Evolutionary conservation across 2,888 invertebrate species (phyloP), one percentile per base, ranked within the genome.

Genomic region (Acheta domesticus): DNA sequence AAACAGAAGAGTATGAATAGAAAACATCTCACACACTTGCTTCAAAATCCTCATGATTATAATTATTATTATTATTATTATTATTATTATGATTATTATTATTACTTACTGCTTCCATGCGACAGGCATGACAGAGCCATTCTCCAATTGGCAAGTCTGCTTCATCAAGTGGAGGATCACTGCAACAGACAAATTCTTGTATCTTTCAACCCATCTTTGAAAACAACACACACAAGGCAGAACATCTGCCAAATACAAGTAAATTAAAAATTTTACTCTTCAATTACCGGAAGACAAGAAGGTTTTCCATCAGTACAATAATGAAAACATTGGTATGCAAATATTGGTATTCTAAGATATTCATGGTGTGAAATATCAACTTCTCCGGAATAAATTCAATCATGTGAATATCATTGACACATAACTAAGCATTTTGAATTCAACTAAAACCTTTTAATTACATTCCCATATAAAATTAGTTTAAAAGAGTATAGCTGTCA

Each of bases 101-200:
- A 23, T 73, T 76, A 79, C 83, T 82, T 80, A 83, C 83, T 75
- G 81, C 82, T 62, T 81, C 62, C 23, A 83, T 78, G 77, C 81
- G 82, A 86, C 98, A 98, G 83, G 93, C 92, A 83, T 95, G 94
- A 85, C 98, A 98, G 82, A 96, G 87, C 97, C 97, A 98, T 86
- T 96, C 93, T 0, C 97, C 97, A 77, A 91, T 90, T 0, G 98
- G 98, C 83, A 97, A 94, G 85, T 97, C 96, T 83, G 93, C 92
- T 85, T 95, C 95, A 81, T 94, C 94, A 79, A 99, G 87, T 0
- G 98, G 97, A 2, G 98, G 99, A 88, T 98, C 95, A 88, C 97
- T 97, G 86, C 1, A 87, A 87, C 82, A 23, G 23, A 4, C 2
- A 36, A 36, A 36, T 36, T 36, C 36, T 8, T 80, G 78, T 81